These are phyloP conservation scores for Alfaro cultratus DNA, from an alignment of 2,797 vertebrate genomes.

Conservation along the genomic window DNA sequence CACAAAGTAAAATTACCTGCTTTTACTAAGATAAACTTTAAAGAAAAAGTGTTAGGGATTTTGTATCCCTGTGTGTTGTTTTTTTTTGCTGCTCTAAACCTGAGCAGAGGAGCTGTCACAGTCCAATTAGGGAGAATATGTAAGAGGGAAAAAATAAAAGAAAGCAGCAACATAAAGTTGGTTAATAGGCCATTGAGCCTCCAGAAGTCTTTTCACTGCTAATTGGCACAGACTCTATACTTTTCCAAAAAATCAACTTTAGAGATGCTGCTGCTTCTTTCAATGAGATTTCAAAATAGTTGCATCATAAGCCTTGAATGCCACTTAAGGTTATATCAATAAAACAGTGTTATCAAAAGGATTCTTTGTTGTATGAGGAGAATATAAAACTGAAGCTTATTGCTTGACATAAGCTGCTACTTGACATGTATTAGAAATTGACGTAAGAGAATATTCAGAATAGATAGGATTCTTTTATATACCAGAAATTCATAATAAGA, in stretches of 20 bases:
- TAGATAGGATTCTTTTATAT: background rate
- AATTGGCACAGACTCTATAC: constrained; percentile 44
- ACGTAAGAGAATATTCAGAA: constrained; percentile 15
- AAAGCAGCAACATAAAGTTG: constrained; percentile 49
- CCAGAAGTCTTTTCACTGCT: constrained; percentile 25
- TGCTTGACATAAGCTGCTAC: background rate
- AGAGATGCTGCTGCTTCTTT: constrained; percentile 22
- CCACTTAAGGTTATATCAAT: constrained; percentile 4
- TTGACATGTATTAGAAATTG: background rate
- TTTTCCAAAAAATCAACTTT: constrained; percentile 15
- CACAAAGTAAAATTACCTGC: constrained; percentile 47
- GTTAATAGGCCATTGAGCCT: constrained; percentile 49
- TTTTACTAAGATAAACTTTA: constrained; percentile 53
- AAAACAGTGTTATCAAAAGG: constrained; percentile 6
- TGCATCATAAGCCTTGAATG: background rate
- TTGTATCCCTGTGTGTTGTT: background rate
- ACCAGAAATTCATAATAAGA: background rate
- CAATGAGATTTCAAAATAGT: constrained; percentile 7
- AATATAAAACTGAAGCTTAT: background rate
- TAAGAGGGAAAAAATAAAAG: constrained; percentile 42
- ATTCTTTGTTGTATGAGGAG: constrained; percentile 3
- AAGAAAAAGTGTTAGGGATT: background rate
- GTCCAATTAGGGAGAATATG: constrained; percentile 65
- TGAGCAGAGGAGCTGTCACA: constrained; percentile 42
- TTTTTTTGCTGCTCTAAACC: constrained; percentile 15